A percentile compares a stretch with the other conserved stretches of the same genome.
Conservation (phyloP, 2,888 invertebrate genomes). For the Ischnura elegans region DNA sequence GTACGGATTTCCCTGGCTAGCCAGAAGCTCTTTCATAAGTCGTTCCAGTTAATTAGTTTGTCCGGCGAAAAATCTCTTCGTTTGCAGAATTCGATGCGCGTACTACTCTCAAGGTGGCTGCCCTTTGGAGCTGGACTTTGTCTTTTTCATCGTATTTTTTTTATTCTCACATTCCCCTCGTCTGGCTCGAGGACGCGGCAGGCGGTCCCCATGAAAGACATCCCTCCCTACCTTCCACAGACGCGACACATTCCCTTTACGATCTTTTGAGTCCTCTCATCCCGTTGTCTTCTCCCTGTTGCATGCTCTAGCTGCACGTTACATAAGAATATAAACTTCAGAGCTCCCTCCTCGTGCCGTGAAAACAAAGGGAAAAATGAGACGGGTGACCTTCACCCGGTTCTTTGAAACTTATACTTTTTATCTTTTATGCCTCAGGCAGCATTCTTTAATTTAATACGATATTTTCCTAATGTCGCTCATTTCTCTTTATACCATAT, state of each 20-base stretch:
- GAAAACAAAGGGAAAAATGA: not conserved
- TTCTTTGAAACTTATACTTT: too few species aligned
- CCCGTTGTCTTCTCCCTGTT: not conserved
- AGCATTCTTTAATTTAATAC: too few species aligned
- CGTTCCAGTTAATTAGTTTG: not conserved
- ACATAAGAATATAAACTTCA: not conserved
- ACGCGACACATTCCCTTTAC: conserved; percentile 5
- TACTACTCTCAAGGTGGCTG: not conserved
- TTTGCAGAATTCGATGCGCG: not conserved
- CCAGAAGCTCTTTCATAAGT: not conserved
- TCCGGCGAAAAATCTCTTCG: not conserved
- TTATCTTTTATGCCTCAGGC: too few species aligned
- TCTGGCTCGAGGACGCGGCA: not conserved
- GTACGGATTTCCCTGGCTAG: not conserved
- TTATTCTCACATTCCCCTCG: not conserved
- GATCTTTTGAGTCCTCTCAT: not conserved
- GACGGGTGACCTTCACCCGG: not conserved
- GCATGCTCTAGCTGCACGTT: not conserved
- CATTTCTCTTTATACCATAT: too few species aligned
- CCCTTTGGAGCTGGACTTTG: not conserved
- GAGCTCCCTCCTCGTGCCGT: not conserved
- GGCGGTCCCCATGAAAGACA: not conserved
- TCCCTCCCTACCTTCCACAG: not conserved
- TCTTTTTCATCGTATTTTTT: not conserved
- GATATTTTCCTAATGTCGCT: too few species aligned